These are phyloP conservation scores for Calliphora vomitoria DNA, from an alignment of 2,888 invertebrate species.

Conservation along the genomic window DNA sequence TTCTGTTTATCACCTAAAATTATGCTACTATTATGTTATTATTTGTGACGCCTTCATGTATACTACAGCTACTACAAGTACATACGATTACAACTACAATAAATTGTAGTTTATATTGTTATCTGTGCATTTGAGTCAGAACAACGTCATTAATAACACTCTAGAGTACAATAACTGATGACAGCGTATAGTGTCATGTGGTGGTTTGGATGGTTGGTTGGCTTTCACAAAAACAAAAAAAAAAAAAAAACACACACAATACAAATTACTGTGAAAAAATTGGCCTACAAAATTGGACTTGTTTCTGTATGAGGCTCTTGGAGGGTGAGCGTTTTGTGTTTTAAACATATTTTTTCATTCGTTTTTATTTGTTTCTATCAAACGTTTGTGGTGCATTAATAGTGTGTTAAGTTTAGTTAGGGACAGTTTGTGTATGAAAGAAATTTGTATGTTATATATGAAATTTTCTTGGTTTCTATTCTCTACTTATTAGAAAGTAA, in stretches of 20 bases:
- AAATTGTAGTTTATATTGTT: conserved; percentile 50
- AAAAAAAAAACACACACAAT: conserved; percentile 4
- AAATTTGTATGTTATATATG: no score
- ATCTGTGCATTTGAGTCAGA: conserved; percentile 56
- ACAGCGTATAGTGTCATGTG: conserved; percentile 3
- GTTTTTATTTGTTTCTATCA: background rate
- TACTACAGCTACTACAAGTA: background rate
- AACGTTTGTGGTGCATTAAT: no score
- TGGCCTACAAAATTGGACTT: background rate
- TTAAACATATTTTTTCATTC: conserved; percentile 14
- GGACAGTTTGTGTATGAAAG: no score
- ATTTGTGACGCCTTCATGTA: conserved; percentile 33
- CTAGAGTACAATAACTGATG: conserved; percentile 49
- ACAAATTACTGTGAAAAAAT: background rate
- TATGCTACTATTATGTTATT: conserved; percentile 10
- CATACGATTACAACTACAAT: conserved; percentile 20
- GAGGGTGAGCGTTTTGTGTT: background rate
- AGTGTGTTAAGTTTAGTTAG: no score
- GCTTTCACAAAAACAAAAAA: conserved; percentile 19
- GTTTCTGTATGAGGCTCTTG: background rate
- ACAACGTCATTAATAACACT: conserved; percentile 55
- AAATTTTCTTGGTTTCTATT: no score
- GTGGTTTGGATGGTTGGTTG: background rate
- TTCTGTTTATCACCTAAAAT: conserved; percentile 19
- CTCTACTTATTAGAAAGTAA: no score